phyloP scores from a whole-genome alignment of 30 jellyfish, hydroid and myxozoan species.

The Cassiopea xamachana region DNA sequence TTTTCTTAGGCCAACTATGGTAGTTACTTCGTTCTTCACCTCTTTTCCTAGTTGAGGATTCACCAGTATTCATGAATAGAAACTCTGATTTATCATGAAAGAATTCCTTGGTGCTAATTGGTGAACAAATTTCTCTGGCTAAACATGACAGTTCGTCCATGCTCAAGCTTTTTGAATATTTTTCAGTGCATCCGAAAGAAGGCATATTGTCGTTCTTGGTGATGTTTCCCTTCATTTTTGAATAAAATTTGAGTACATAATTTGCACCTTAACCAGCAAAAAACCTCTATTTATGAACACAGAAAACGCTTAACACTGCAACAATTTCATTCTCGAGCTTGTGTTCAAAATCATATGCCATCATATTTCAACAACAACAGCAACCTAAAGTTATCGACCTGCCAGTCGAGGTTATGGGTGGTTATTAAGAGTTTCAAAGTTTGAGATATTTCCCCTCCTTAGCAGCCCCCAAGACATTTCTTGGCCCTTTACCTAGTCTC shows the following conservation, averaged over 20 bases:
- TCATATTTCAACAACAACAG: too few relatives aligned
- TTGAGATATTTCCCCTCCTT: too few relatives aligned
- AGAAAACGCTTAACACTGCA: too few relatives aligned
- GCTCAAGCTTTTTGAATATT: slow-evolving; percentile 20
- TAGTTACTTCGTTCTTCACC: background rate
- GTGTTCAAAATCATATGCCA: too few relatives aligned
- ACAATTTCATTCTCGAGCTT: too few relatives aligned
- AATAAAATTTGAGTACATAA: background rate
- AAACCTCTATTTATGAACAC: background rate
- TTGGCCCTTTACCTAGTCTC: too few relatives aligned
- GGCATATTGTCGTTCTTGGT: background rate
- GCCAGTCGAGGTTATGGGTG: too few relatives aligned
- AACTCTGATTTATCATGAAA: background rate
- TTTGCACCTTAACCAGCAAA: background rate
- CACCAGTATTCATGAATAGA: background rate
- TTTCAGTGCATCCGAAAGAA: background rate
- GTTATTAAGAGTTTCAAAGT: too few relatives aligned
- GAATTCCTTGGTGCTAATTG: background rate
- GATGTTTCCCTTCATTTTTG: background rate
- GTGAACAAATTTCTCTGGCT: slow-evolving; percentile 47
- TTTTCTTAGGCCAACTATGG: slow-evolving; percentile 50
- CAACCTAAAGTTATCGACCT: too few relatives aligned
- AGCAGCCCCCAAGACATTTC: too few relatives aligned
- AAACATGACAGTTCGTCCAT: slow-evolving; percentile 44
- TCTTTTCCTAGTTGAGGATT: background rate